phyloP scores from a whole-genome alignment of 2,888 invertebrate species.

The Arrhopalites spinosus region DNA sequence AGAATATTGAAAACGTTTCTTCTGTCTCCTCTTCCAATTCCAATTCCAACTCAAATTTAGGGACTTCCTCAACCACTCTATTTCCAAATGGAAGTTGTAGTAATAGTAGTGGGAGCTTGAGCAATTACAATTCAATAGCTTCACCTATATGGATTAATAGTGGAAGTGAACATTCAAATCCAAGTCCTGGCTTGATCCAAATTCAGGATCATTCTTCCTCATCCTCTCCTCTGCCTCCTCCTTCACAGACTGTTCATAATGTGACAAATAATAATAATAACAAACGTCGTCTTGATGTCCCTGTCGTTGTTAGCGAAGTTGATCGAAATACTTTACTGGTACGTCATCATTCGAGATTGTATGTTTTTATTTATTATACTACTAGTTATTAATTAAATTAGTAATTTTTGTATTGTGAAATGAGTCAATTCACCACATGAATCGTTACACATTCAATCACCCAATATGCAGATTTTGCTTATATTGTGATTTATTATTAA shows the following conservation, averaged over 20 bases:
- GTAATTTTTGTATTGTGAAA: too few relatives aligned
- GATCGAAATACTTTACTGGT: constrained; percentile 46
- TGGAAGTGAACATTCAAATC: constrained; percentile 25
- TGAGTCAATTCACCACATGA: too few relatives aligned
- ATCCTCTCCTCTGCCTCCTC: constrained; percentile 20
- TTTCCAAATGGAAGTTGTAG: constrained; percentile 6
- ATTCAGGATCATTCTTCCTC: constrained; percentile 26
- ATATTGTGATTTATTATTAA: too few relatives aligned
- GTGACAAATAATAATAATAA: constrained; percentile 42
- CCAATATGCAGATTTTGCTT: too few relatives aligned
- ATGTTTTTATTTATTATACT: background rate
- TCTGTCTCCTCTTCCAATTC: constrained; percentile 27
- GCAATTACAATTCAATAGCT: constrained; percentile 25
- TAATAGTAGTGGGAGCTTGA: constrained; percentile 9
- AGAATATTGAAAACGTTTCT: constrained; percentile 32
- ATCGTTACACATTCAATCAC: too few relatives aligned
- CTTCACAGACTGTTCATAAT: constrained; percentile 19
- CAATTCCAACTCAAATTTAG: constrained; percentile 7
- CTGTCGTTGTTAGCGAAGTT: constrained; percentile 40
- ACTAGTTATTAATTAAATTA: too few relatives aligned
- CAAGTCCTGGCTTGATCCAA: constrained; percentile 23
- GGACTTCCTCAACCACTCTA: constrained; percentile 2
- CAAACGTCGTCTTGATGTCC: constrained; percentile 34
- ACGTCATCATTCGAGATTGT: constrained; percentile 16
- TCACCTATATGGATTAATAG: constrained; percentile 30